Base-by-base conservation (phyloP, 2,113 vertebrate genomes). In the Calyptommatus sinebrachiatus region DNA sequence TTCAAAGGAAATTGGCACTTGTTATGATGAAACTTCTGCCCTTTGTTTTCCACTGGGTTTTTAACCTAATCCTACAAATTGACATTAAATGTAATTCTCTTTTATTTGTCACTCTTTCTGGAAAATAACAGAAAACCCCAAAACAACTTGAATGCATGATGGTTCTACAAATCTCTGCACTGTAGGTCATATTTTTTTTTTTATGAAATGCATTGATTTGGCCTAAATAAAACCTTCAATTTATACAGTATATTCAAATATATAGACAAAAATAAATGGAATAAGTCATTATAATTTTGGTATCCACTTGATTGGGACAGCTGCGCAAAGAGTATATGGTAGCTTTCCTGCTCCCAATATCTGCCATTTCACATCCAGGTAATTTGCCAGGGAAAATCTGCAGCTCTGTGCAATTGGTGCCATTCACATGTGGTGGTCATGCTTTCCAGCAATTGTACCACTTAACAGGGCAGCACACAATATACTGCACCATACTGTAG, bases 21-120 rank as follows among this genome's bases (percentile, higher is more conserved):
- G 77, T 84, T 82, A 76, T 86, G 83, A 88, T 77, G 74, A 86
- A 86, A 82, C 83, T 67, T 82, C 79, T 85, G 89, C 85, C 72
- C 78, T 74, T 46, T n/a, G 67, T 84, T 89, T 87, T 75, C 80
- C 77, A 12, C 7, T 75, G 45, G 20, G 50, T 83, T 65, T 82
- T 62, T 86, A 46, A 73, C 75, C 75, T 86, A 75, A 74, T 62
- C 65, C 7, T 79, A 78, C 85, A 82, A 80, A 78, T 60, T 79
- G 41, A 67, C 69, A 66, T 87, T 85, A 74, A 62, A 45, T 84
- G 84, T 84, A 22, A 28, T 57, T 84, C 84, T 84, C 84, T 84
- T 87, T 8, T 81, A 74, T 84, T 81, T 53, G 41, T 78, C 29
- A 73, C 12, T 72, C 89, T 89, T 83, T 31, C 76, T 82, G 87